Percentiles rank a stretch among this genome's conserved stretches.
Evolutionary conservation across 2,888 invertebrate genomes (phyloP).

Genomic region (Lingula anatina): DNA sequence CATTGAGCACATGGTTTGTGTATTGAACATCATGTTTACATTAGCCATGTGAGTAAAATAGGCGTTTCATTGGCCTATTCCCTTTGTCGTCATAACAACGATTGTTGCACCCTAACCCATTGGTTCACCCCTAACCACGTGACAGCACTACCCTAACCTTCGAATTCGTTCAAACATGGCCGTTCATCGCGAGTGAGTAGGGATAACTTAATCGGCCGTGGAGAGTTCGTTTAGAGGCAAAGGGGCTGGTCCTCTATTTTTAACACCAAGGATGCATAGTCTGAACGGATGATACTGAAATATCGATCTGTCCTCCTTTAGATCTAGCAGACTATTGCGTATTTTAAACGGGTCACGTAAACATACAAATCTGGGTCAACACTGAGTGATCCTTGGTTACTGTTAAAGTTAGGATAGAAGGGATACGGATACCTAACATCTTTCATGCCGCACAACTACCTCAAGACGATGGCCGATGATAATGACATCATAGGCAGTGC

Average conservation of each 20-base stretch:
- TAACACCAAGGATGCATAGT: too few relatives aligned
- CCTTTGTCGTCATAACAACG: conserved; percentile 43
- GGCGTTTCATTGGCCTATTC: conserved; percentile 28
- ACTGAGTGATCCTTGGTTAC: too few relatives aligned
- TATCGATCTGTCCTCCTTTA: too few relatives aligned
- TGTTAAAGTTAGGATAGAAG: too few relatives aligned
- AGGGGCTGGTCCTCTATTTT: too few relatives aligned
- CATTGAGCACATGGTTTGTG: background rate
- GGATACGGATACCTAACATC: background rate
- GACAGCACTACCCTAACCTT: conserved; percentile 20
- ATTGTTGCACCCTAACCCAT: conserved; percentile 21
- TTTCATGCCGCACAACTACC: background rate
- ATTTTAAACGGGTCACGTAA: too few relatives aligned
- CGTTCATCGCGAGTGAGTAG: conserved; percentile 8
- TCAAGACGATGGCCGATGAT: conserved; percentile 40
- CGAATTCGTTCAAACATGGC: conserved; percentile 18
- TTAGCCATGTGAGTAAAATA: conserved; percentile 8
- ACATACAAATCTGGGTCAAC: too few relatives aligned
- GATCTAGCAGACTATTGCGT: too few relatives aligned
- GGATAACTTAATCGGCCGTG: too few relatives aligned
- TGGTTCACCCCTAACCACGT: conserved; percentile 20
- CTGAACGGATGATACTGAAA: too few relatives aligned
- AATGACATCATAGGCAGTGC: conserved; percentile 51
- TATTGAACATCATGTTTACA: background rate
- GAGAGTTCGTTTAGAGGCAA: too few relatives aligned